Percentiles rank a stretch among this genome's conserved stretches.
These are phyloP conservation scores for Entosphenus tridentatus DNA, from an alignment of 2,113 vertebrate genomes.

Conservation along the genomic window DNA sequence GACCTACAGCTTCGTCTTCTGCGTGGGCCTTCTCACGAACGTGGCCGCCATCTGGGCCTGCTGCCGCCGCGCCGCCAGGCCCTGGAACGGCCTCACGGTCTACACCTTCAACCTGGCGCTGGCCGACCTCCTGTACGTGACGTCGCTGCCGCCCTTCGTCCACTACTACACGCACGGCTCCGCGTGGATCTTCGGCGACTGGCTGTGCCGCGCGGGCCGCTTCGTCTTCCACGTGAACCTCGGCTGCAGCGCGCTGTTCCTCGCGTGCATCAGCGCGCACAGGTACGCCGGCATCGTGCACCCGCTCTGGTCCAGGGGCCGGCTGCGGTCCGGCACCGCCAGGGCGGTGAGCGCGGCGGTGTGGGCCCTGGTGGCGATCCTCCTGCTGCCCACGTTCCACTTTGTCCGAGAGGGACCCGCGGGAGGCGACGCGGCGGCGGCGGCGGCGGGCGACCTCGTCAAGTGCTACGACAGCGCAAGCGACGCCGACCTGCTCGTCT, in stretches of 20 bases:
- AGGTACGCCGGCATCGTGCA: constrained; percentile 45
- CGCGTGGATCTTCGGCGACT: constrained; percentile 28
- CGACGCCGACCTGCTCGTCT: background rate
- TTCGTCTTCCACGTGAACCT: constrained; percentile 39
- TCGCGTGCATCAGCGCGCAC: constrained; percentile 44
- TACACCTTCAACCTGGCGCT: constrained; percentile 34
- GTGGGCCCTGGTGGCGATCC: too few species aligned
- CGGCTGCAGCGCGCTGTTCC: constrained; percentile 44
- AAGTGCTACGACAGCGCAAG: constrained; percentile 27
- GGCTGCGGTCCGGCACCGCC: constrained; percentile 13
- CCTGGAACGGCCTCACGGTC: constrained; percentile 17
- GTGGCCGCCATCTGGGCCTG: constrained; percentile 15
- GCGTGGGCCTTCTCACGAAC: constrained; percentile 30
- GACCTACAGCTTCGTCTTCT: constrained; percentile 25
- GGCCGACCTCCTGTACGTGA: constrained; percentile 34
- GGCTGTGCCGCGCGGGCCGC: constrained; percentile 30
- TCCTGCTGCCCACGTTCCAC: too few species aligned
- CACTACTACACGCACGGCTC: constrained; percentile 20
- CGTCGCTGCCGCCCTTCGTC: constrained; percentile 34
- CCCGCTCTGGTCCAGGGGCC: constrained; percentile 25
- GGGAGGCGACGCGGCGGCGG: too few species aligned
- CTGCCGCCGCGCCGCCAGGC: constrained; percentile 16
- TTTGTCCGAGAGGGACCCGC: too few species aligned
- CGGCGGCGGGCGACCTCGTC: too few species aligned
- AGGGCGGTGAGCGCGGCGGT: too few species aligned